phyloP scores from a whole-genome alignment of 2,797 vertebrate genomes.

The Loriculus beryllinus region DNA sequence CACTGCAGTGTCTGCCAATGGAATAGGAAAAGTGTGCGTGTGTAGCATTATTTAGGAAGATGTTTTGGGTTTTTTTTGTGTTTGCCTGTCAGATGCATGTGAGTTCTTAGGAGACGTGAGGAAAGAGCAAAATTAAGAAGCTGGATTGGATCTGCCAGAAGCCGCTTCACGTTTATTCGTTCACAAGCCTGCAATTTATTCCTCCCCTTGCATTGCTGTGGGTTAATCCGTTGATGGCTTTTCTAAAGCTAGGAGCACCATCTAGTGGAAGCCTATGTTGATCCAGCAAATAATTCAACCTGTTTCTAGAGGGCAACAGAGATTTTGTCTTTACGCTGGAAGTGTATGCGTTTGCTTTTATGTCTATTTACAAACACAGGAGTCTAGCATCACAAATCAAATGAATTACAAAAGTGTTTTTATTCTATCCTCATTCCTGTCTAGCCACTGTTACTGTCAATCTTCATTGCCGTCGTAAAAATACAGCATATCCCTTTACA shows the following conservation, averaged over 20 bases:
- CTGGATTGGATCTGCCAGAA: not conserved
- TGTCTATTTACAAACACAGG: not conserved
- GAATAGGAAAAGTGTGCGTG: not conserved
- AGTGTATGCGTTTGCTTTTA: not conserved
- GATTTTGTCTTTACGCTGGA: not conserved
- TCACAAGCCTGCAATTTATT: not conserved
- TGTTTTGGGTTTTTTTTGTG: not conserved
- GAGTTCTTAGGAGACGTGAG: not conserved
- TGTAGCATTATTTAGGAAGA: not conserved
- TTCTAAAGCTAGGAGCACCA: conserved; percentile 41
- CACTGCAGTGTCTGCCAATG: not conserved
- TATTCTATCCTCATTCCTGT: not conserved
- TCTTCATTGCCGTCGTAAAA: not conserved
- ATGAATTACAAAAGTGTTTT: not conserved
- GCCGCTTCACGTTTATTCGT: fast-evolving
- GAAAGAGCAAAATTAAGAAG: not conserved
- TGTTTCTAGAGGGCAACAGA: not conserved
- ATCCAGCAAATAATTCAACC: not conserved
- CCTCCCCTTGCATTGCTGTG: not conserved
- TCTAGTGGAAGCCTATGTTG: not conserved
- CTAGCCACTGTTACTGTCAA: not conserved
- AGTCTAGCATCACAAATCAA: not conserved
- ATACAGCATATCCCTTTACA: not conserved
- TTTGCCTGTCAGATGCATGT: not conserved
- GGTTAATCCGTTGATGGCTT: not conserved